Evolutionary conservation across 2,113 vertebrate genomes (phyloP).

Genomic region (Martes martes): DNA sequence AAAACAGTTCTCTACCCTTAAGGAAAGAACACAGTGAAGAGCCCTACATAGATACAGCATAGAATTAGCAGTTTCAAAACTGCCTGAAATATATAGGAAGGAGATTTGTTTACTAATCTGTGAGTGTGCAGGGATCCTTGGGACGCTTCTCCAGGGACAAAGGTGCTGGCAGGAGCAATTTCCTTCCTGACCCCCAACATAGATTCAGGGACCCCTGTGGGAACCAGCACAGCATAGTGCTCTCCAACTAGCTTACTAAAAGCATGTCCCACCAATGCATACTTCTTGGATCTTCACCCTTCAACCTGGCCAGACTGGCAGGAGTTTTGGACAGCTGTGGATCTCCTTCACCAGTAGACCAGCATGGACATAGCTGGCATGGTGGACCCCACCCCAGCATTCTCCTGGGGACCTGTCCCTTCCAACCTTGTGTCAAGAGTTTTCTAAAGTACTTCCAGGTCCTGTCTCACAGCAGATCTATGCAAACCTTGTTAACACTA

Average conservation of each 20-base stretch:
- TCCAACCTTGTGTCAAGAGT: not conserved
- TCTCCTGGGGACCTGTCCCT: not conserved
- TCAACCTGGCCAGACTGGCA: not conserved
- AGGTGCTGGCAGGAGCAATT: not conserved
- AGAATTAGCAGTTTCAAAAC: not conserved
- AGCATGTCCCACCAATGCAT: not conserved
- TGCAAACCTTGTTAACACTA: not conserved
- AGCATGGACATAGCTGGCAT: not conserved
- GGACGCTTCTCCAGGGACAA: not conserved
- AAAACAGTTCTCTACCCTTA: not conserved
- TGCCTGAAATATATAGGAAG: not conserved
- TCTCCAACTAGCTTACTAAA: not conserved
- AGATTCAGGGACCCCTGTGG: not conserved
- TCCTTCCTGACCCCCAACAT: not conserved
- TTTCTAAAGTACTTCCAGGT: not conserved
- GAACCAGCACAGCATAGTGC: not conserved
- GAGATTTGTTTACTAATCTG: not conserved
- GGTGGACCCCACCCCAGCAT: not conserved
- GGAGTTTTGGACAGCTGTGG: not conserved
- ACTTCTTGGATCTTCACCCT: not conserved
- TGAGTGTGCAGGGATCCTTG: not conserved
- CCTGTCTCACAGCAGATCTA: not conserved
- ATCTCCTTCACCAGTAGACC: not conserved
- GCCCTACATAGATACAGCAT: not conserved
- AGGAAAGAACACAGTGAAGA: not conserved